A percentile compares a stretch with the other conserved stretches of the same genome.
These are phyloP conservation scores for Conus ventricosus DNA, from an alignment of 1,140 invertebrate genomes.

Conservation along the genomic window DNA sequence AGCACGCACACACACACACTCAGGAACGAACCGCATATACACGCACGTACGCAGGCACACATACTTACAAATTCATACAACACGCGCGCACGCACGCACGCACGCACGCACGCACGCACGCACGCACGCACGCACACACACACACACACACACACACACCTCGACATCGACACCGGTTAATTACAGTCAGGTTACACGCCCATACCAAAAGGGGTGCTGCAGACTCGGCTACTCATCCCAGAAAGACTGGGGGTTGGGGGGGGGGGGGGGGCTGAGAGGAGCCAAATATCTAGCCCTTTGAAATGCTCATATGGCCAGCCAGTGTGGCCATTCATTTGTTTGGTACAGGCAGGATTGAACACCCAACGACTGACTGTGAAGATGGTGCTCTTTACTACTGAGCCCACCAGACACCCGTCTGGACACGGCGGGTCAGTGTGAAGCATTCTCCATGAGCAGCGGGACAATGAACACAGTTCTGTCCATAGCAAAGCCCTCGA, in stretches of 20 bases:
- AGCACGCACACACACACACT: neutral
- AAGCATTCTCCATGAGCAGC: too few species aligned
- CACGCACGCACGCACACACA: neutral
- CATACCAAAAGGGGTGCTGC: neutral
- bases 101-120: neutral
- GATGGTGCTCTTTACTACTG: too few species aligned
- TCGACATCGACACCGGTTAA: neutral
- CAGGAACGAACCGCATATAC: neutral
- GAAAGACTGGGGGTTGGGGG: neutral
- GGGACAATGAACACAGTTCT: too few species aligned
- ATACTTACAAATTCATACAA: too few species aligned
- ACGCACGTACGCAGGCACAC: neutral
- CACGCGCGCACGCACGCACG: too few species aligned
- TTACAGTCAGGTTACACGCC: neutral
- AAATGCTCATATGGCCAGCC: neutral
- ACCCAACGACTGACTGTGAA: too few species aligned
- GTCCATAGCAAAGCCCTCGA: too few species aligned
- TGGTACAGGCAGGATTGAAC: too few species aligned
- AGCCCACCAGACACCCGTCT: too few species aligned
- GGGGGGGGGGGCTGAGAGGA: too few species aligned
- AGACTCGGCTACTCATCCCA: neutral
- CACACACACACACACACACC: slow-evolving; percentile 5
- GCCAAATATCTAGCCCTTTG: too few species aligned
- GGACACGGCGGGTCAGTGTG: too few species aligned
- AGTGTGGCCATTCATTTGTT: neutral